These are phyloP conservation scores for Marronus borbonicus DNA, from an alignment of 2,888 invertebrate species.

Conservation along the genomic window DNA sequence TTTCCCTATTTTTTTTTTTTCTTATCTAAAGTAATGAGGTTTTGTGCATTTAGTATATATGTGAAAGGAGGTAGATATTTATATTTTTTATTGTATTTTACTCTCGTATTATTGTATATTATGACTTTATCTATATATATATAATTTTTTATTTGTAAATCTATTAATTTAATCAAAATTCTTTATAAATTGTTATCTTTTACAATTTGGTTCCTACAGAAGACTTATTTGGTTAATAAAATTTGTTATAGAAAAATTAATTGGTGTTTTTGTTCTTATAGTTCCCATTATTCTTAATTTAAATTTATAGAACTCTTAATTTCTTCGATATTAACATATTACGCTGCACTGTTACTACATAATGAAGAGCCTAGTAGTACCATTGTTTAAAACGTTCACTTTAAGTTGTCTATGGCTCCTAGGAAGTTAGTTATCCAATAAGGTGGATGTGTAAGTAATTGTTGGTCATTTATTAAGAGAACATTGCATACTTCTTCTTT, in stretches of 20 bases:
- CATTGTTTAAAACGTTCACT: too few relatives aligned
- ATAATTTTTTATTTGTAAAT: slow-evolving; percentile 25
- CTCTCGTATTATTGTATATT: slow-evolving; percentile 31
- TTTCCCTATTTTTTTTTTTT: slow-evolving; percentile 3
- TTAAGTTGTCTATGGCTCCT: too few relatives aligned
- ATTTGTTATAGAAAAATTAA: slow-evolving; percentile 23
- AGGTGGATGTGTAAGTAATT: too few relatives aligned
- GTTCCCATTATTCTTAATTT: too few relatives aligned
- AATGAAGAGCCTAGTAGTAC: too few relatives aligned
- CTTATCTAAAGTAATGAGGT: not conserved
- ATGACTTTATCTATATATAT: slow-evolving; percentile 18
- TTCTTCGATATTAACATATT: too few relatives aligned
- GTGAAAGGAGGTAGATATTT: slow-evolving; percentile 6
- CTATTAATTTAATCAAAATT: slow-evolving; percentile 35
- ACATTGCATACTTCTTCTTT: too few relatives aligned
- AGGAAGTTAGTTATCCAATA: too few relatives aligned
- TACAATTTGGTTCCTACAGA: slow-evolving; percentile 38
- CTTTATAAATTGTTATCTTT: slow-evolving; percentile 37
- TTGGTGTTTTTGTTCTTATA: not conserved
- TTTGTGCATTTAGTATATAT: slow-evolving; percentile 28
- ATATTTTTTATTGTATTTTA: slow-evolving; percentile 21
- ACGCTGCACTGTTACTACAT: too few relatives aligned
- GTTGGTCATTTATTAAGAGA: too few relatives aligned
- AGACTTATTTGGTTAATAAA: slow-evolving; percentile 36
- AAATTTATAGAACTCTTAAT: too few relatives aligned